phyloP scores from a whole-genome alignment of 2,888 invertebrate genomes.

The Onthophagus sagittarius region DNA sequence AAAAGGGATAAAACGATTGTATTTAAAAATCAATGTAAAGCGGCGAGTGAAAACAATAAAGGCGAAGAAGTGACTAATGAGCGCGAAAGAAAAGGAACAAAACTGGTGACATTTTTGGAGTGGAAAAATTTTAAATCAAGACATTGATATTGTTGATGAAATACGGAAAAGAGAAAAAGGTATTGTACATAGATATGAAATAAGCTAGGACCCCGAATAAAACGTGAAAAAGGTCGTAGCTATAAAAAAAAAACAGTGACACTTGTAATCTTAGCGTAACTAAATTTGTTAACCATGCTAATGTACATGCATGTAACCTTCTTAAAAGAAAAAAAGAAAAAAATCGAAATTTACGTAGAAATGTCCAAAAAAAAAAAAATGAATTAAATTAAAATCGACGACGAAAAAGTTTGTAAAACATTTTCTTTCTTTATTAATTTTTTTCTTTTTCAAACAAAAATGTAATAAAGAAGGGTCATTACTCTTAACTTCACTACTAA shows the following conservation, averaged over 20 bases:
- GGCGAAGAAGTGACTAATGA: conserved; percentile 16
- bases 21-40: conserved; percentile 20
- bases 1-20: conserved; percentile 19
- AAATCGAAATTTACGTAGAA: conserved; percentile 41
- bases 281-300: conserved; percentile 46
- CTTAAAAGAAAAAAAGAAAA: conserved; percentile 31
- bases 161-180: background rate
- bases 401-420: background rate
- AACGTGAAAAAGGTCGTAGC: background rate
- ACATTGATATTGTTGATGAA: background rate
- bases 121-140: background rate
- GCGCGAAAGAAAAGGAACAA: conserved; percentile 26
- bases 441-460: background rate
- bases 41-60: conserved; percentile 18
- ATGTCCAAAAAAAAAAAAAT: conserved; percentile 44
- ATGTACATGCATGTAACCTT: conserved; percentile 48
- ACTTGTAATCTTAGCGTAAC: conserved; percentile 36
- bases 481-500: background rate
- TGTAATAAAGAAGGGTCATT: background rate
- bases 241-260: conserved; percentile 21
- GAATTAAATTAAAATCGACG: conserved; percentile 23
- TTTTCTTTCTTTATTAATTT: too few species aligned
- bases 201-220: background rate
- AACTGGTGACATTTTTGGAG: background rate
- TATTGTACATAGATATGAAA: conserved; percentile 1